These are phyloP conservation scores for Euwallacea similis DNA, from an alignment of 1,140 invertebrate species.

Conservation along the genomic window DNA sequence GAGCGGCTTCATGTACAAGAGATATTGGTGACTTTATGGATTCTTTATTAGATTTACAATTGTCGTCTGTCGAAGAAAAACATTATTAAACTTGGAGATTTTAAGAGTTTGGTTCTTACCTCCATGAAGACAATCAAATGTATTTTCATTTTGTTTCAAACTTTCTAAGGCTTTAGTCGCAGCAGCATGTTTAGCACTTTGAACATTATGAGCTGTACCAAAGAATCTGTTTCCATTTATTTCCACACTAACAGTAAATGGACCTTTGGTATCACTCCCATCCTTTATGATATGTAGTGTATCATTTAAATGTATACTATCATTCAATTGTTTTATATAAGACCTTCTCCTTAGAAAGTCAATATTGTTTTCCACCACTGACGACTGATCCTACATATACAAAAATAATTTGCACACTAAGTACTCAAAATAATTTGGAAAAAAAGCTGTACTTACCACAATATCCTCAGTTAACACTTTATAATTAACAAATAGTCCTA, in stretches of 20 bases:
- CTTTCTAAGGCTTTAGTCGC: conserved; percentile 43
- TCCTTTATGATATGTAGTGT: conserved; percentile 35
- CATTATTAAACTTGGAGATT: conserved; percentile 2
- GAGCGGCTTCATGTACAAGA: conserved; percentile 43
- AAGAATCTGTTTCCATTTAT: conserved; percentile 42
- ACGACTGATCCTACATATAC: too few species aligned
- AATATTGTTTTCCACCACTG: background rate
- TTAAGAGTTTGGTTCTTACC: conserved; percentile 18
- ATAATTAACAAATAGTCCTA: conserved; percentile 43
- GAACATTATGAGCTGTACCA: conserved; percentile 43
- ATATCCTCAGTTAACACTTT: conserved; percentile 22
- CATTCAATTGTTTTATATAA: conserved; percentile 42
- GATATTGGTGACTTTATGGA: conserved; percentile 46
- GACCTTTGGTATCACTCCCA: conserved; percentile 37
- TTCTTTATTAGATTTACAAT: conserved; percentile 40
- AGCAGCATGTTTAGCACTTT: conserved; percentile 46
- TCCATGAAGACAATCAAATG: conserved; percentile 37
- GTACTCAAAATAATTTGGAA: background rate
- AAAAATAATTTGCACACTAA: too few species aligned
- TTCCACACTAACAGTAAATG: conserved; percentile 43
- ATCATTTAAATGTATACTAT: conserved; percentile 36
- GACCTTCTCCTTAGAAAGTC: conserved; percentile 25
- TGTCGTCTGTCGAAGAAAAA: conserved; percentile 27
- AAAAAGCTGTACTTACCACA: conserved; percentile 20
- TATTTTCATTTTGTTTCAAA: conserved; percentile 33